A percentile compares a stretch with the other conserved stretches of the same genome.
Evolutionary conservation across 2,888 invertebrate genomes (phyloP).

Genomic region (Drosophila nigricruria): DNA sequence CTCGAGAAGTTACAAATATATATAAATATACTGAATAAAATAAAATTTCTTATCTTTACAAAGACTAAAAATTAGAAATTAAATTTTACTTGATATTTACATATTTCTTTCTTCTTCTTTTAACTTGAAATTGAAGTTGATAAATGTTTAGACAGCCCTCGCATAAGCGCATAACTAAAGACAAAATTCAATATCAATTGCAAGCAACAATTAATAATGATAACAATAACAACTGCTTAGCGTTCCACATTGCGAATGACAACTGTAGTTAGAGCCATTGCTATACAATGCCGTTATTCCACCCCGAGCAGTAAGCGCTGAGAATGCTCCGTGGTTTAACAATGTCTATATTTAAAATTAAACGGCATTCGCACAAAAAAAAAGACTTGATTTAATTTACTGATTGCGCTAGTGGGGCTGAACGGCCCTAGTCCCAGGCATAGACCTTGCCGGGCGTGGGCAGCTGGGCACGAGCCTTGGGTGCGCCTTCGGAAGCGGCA

Average conservation of each 20-base stretch:
- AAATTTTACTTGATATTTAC: too few species aligned
- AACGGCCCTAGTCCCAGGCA: slow-evolving; percentile 86
- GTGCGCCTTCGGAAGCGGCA: slow-evolving; percentile 70
- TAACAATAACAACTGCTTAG: not conserved
- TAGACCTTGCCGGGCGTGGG: slow-evolving; percentile 88
- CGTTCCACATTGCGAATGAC: not conserved
- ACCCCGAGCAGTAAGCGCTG: slow-evolving; percentile 18
- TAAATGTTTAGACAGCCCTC: not conserved
- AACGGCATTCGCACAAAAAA: slow-evolving; percentile 17
- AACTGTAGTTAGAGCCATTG: not conserved
- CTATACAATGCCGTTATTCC: too few species aligned
- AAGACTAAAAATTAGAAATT: too few species aligned
- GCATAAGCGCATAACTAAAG: not conserved
- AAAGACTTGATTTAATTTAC: slow-evolving; percentile 20
- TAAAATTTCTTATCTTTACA: too few species aligned
- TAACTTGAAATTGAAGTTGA: too few species aligned
- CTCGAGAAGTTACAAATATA: too few species aligned
- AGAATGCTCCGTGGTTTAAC: slow-evolving; percentile 20
- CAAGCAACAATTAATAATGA: not conserved
- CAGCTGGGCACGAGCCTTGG: slow-evolving; percentile 75
- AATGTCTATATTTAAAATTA: slow-evolving; percentile 42
- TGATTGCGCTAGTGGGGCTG: not conserved
- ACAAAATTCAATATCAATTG: not conserved
- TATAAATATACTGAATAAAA: too few species aligned
- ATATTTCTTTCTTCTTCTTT: too few species aligned